phyloP scores from a whole-genome alignment of 2,113 vertebrate genomes.

The Okapia johnstoni region DNA sequence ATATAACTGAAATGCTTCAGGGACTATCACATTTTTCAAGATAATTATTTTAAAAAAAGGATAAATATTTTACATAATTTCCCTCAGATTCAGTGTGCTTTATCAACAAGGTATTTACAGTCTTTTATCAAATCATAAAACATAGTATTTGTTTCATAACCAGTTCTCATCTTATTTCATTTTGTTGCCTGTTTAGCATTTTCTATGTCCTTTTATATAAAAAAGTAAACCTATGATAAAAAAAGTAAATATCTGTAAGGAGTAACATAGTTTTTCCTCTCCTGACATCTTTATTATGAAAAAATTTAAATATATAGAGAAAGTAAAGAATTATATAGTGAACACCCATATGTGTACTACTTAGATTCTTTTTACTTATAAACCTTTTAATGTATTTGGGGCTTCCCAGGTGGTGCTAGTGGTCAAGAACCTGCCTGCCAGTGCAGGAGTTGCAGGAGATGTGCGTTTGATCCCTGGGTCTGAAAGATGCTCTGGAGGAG shows the following conservation, averaged over 20 bases:
- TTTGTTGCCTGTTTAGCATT: slow-evolving; percentile 7
- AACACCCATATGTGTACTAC: neutral
- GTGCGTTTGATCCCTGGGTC: neutral
- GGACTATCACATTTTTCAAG: neutral
- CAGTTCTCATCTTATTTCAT: neutral
- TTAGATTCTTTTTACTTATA: neutral
- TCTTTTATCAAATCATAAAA: neutral
- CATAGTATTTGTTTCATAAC: neutral
- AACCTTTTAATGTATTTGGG: neutral
- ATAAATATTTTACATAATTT: neutral
- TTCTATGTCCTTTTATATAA: neutral
- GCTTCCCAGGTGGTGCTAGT: neutral
- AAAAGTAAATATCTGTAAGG: neutral
- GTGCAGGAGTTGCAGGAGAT: neutral
- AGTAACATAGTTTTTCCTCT: neutral
- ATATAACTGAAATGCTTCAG: neutral
- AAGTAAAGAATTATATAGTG: neutral
- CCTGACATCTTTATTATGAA: neutral
- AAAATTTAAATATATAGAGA: neutral
- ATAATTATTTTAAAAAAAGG: neutral
- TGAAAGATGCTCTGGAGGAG: neutral
- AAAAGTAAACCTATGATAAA: neutral
- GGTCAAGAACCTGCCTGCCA: neutral
- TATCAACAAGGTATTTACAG: neutral
- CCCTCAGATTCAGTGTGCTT: neutral